A percentile compares a stretch with the other conserved stretches of the same genome.
Conservation (phyloP, 2,888 invertebrate species). For the Neoascia interrupta region DNA sequence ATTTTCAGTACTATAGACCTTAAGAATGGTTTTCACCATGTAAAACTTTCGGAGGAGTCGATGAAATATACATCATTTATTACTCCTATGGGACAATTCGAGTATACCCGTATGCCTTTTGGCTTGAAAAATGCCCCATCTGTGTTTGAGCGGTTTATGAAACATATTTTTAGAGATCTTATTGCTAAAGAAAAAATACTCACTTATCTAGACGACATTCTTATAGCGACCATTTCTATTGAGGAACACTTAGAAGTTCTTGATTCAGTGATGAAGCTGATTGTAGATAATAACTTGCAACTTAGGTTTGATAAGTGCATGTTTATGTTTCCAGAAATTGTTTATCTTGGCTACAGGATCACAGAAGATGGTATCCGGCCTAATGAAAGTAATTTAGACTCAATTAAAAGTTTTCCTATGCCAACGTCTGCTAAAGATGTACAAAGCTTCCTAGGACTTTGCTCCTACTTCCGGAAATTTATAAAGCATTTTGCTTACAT, state of each 20-base stretch:
- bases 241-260: slow-evolving; percentile 13
- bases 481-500: slow-evolving; percentile 60
- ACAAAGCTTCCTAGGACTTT: slow-evolving; percentile 32
- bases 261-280: background rate
- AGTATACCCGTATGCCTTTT: slow-evolving; percentile 17
- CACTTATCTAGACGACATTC: slow-evolving; percentile 69
- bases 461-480: slow-evolving; percentile 69
- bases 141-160: slow-evolving; percentile 63
- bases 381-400: background rate
- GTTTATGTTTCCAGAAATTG: background rate
- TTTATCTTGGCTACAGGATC: slow-evolving; percentile 11
- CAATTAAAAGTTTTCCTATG: slow-evolving; percentile 20
- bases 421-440: slow-evolving; percentile 69
- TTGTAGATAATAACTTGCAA: background rate
- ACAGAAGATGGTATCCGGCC: slow-evolving; percentile 20
- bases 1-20: slow-evolving; percentile 69
- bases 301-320: slow-evolving; percentile 4
- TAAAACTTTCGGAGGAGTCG: background rate
- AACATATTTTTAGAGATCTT: slow-evolving; percentile 46
- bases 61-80: slow-evolving; percentile 23
- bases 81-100: slow-evolving; percentile 2
- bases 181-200: slow-evolving; percentile 50
- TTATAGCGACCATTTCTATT: slow-evolving; percentile 18
- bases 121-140: slow-evolving; percentile 24
- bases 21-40: slow-evolving; percentile 67